Evolutionary conservation across 2,888 invertebrate genomes (phyloP).

Genomic region (Rhaphigaster nebulosa): DNA sequence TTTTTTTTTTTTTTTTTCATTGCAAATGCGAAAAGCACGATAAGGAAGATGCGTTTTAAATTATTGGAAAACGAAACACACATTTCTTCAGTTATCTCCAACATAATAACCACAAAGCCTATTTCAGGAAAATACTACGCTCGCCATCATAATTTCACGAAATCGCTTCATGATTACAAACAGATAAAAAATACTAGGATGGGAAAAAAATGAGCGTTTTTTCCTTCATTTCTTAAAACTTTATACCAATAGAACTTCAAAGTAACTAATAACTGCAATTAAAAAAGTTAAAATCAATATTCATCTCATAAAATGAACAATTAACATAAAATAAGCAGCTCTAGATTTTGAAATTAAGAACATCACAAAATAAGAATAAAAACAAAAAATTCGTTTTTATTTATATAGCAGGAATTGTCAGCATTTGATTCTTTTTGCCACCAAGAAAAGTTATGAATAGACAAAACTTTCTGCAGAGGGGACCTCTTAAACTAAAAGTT

Average conservation of each 20-base stretch:
- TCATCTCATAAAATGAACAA: too few relatives aligned
- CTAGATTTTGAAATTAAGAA: too few relatives aligned
- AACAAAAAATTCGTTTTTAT: background rate
- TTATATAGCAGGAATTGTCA: background rate
- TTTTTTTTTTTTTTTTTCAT: too few relatives aligned
- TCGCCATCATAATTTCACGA: background rate
- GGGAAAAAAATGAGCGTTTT: too few relatives aligned
- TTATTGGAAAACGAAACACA: background rate
- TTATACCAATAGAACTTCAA: too few relatives aligned
- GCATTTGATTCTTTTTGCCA: background rate
- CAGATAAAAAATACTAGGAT: background rate
- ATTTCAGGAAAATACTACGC: background rate
- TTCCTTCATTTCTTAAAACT: too few relatives aligned
- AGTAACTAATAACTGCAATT: too few relatives aligned
- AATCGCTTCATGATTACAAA: background rate
- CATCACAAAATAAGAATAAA: too few relatives aligned
- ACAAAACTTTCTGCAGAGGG: background rate
- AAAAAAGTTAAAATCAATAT: too few relatives aligned
- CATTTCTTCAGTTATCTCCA: background rate
- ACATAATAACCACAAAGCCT: background rate
- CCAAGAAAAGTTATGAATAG: background rate
- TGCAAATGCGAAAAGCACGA: background rate
- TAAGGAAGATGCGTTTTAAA: background rate
- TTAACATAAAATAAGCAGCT: too few relatives aligned
- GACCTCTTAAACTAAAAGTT: conserved; percentile 9